These are phyloP conservation scores for Papilio dardanus DNA, from an alignment of 1,140 invertebrate genomes.

Conservation along the genomic window DNA sequence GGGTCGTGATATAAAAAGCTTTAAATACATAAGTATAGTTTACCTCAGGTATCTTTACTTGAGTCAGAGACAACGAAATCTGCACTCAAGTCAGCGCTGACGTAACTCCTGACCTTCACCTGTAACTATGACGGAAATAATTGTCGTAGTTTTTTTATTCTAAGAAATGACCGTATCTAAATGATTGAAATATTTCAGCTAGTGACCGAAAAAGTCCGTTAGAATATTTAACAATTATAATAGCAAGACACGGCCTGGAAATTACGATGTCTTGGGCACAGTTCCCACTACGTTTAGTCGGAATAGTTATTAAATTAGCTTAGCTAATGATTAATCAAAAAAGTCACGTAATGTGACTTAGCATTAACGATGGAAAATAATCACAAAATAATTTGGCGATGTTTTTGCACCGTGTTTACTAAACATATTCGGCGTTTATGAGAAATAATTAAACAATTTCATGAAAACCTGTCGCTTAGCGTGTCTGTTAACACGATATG, in stretches of 20 bases:
- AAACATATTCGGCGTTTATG: slow-evolving; percentile 11
- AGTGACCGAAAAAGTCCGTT: neutral
- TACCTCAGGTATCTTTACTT: neutral
- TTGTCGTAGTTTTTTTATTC: slow-evolving; percentile 47
- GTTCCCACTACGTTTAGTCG: neutral
- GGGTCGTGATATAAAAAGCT: neutral
- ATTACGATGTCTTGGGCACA: neutral
- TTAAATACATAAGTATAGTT: neutral
- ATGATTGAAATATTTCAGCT: slow-evolving; percentile 9
- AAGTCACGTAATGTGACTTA: neutral
- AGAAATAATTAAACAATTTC: slow-evolving; percentile 24
- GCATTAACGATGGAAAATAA: neutral
- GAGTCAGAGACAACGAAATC: slow-evolving; percentile 45
- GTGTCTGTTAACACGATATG: slow-evolving; percentile 38
- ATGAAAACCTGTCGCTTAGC: slow-evolving; percentile 26
- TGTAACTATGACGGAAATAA: slow-evolving; percentile 52
- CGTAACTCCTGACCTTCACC: slow-evolving; percentile 57
- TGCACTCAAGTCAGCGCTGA: slow-evolving; percentile 47
- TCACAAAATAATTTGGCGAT: neutral
- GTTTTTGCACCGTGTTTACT: neutral
- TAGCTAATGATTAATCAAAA: neutral
- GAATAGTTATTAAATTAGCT: neutral
- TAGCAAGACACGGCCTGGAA: neutral
- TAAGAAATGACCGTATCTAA: slow-evolving; percentile 48
- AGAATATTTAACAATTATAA: neutral